A percentile compares a stretch with the other conserved stretches of the same genome.
Conservation (phyloP, 2,797 vertebrate species). For the Morus bassanus region DNA sequence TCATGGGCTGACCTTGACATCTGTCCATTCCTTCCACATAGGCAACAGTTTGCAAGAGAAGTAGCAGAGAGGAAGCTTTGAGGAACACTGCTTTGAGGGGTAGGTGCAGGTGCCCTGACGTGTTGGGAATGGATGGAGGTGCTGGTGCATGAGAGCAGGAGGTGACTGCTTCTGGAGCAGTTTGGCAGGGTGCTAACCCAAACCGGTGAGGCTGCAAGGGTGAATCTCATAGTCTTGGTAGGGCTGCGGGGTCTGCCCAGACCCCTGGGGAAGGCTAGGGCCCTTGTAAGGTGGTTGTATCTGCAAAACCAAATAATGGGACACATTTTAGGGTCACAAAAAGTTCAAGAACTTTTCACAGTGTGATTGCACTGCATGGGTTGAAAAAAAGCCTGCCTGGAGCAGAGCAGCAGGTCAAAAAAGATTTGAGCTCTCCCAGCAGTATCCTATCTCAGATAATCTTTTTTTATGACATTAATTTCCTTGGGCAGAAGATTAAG, state of each 20-base stretch:
- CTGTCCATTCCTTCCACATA: neutral
- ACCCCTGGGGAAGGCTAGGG: neutral
- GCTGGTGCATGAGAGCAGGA: neutral
- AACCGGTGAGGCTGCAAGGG: neutral
- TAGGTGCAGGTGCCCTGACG: rapidly evolving
- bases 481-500: constrained; percentile 9
- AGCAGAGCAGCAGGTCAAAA: constrained; percentile 2
- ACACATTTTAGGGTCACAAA: neutral
- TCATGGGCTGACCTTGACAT: neutral
- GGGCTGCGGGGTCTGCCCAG: neutral
- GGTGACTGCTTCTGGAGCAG: neutral
- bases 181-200: neutral
- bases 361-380: neutral
- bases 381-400: neutral
- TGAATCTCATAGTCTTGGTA: neutral
- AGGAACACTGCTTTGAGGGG: neutral
- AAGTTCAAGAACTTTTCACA: neutral
- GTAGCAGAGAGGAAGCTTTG: neutral
- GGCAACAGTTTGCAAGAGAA: neutral
- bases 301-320: neutral
- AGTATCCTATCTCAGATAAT: constrained; percentile 13
- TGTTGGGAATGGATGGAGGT: neutral
- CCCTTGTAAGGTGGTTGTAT: neutral
- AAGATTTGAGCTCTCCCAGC: neutral
- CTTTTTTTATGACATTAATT: constrained; percentile 5